phyloP scores from a whole-genome alignment of 2,888 invertebrate species.

The Micropterix aruncella region DNA sequence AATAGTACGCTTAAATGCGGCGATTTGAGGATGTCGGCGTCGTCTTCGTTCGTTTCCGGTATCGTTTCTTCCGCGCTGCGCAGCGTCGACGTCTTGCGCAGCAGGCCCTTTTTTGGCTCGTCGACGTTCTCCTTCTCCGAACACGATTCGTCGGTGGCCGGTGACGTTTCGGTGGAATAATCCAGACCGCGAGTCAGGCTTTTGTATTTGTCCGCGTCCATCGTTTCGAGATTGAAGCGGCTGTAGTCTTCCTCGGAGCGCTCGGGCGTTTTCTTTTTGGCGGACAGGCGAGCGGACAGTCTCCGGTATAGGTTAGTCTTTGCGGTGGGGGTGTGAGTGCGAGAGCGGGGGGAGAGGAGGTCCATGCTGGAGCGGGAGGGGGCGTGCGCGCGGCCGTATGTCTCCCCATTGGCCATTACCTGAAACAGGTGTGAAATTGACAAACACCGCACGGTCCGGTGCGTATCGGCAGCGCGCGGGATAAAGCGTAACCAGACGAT shows the following conservation, averaged over 20 bases:
- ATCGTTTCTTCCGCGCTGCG: neutral
- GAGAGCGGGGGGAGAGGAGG: slow-evolving; percentile 25
- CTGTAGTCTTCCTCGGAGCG: slow-evolving; percentile 1
- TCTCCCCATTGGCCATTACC: slow-evolving; percentile 55
- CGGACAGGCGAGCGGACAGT: slow-evolving; percentile 27
- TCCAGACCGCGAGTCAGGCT: slow-evolving; percentile 1
- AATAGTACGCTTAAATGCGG: slow-evolving; percentile 34
- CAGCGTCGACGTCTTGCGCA: neutral
- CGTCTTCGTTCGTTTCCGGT: neutral
- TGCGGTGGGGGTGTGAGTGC: slow-evolving; percentile 30
- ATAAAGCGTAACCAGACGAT: slow-evolving; percentile 3
- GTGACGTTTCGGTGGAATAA: neutral
- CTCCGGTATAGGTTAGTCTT: slow-evolving; percentile 35
- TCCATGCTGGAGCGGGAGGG: slow-evolving; percentile 33
- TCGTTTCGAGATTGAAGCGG: slow-evolving; percentile 7
- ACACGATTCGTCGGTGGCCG: slow-evolving; percentile 3
- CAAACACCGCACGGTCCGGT: slow-evolving; percentile 20
- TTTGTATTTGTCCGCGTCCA: slow-evolving; percentile 3
- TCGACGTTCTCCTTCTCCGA: slow-evolving; percentile 1
- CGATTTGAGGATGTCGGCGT: slow-evolving; percentile 30
- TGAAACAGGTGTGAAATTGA: slow-evolving; percentile 50
- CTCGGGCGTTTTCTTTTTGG: neutral
- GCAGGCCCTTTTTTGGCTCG: neutral
- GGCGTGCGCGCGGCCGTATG: slow-evolving; percentile 49
- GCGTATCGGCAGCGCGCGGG: slow-evolving; percentile 19